Evolutionary conservation across 2,888 invertebrate species (phyloP).

Genomic region (Dugesia japonica): DNA sequence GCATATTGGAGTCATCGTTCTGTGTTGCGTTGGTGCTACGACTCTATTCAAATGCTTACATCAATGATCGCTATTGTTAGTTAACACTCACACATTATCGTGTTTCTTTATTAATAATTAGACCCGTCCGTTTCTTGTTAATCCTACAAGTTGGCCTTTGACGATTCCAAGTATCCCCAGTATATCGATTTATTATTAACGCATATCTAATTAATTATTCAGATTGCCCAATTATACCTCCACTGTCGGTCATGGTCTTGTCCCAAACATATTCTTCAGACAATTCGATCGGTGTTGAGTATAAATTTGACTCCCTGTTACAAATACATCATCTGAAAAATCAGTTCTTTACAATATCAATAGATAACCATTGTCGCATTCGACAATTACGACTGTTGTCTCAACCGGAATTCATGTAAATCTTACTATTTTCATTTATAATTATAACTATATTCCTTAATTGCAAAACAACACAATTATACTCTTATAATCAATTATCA

Average conservation of each 20-base stretch:
- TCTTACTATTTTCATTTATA: too few species aligned
- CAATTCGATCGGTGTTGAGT: too few species aligned
- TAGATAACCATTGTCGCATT: background rate
- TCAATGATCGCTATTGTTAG: background rate
- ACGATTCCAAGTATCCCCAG: too few species aligned
- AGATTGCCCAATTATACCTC: too few species aligned
- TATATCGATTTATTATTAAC: too few species aligned
- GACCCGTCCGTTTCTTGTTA: background rate
- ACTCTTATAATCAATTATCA: too few species aligned
- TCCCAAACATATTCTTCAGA: too few species aligned
- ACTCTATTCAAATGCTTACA: background rate
- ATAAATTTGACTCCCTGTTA: too few species aligned
- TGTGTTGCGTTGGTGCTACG: background rate
- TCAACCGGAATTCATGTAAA: background rate
- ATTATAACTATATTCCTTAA: too few species aligned
- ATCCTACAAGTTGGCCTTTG: background rate
- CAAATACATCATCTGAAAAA: background rate
- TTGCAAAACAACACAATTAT: too few species aligned
- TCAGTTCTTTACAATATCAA: background rate
- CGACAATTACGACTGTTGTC: background rate
- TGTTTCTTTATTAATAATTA: background rate
- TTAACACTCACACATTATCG: background rate
- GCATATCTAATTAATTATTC: too few species aligned
- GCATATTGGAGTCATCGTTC: background rate
- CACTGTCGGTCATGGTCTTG: too few species aligned